phyloP scores from a whole-genome alignment of 1,140 invertebrate genomes.

The Drosophila nasuta region DNA sequence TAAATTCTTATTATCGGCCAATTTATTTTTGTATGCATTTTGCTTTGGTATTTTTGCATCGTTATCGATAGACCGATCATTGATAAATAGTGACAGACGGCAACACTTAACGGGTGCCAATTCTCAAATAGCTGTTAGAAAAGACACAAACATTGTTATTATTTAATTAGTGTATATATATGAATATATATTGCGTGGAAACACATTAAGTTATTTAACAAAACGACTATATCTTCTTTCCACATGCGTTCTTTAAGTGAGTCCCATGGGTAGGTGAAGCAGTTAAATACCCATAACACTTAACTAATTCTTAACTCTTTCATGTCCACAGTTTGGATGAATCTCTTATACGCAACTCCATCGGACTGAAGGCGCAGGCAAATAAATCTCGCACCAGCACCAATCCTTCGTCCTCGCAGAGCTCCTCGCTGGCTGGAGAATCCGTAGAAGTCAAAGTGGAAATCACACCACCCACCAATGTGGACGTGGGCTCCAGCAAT shows the following conservation, averaged over 20 bases:
- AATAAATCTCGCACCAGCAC: slow-evolving; percentile 82
- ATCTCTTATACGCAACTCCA: slow-evolving; percentile 82
- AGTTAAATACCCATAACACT: not conserved
- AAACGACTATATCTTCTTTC: not conserved
- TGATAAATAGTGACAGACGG: too few species aligned
- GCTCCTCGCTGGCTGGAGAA: slow-evolving; percentile 80
- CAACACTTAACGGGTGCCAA: too few species aligned
- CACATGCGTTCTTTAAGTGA: slow-evolving; percentile 40
- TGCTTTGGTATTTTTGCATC: too few species aligned
- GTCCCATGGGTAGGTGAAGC: slow-evolving; percentile 77
- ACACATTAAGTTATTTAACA: not conserved
- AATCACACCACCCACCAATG: slow-evolving; percentile 79
- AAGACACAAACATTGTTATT: too few species aligned
- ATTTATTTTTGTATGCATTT: too few species aligned
- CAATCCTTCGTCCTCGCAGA: slow-evolving; percentile 84
- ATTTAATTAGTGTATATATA: too few species aligned
- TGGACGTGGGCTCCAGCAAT: slow-evolving; percentile 63
- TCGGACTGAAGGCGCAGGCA: slow-evolving; percentile 75
- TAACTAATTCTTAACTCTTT: not conserved
- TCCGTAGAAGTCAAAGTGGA: slow-evolving; percentile 84
- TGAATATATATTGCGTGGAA: too few species aligned
- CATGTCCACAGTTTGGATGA: slow-evolving; percentile 87
- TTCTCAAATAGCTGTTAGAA: too few species aligned
- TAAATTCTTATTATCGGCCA: too few species aligned
- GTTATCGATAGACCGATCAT: too few species aligned